Evolutionary conservation across 2,113 vertebrate species (phyloP), one percentile per base, ranked within the genome.

Genomic region (Actenoides hombroni): DNA sequence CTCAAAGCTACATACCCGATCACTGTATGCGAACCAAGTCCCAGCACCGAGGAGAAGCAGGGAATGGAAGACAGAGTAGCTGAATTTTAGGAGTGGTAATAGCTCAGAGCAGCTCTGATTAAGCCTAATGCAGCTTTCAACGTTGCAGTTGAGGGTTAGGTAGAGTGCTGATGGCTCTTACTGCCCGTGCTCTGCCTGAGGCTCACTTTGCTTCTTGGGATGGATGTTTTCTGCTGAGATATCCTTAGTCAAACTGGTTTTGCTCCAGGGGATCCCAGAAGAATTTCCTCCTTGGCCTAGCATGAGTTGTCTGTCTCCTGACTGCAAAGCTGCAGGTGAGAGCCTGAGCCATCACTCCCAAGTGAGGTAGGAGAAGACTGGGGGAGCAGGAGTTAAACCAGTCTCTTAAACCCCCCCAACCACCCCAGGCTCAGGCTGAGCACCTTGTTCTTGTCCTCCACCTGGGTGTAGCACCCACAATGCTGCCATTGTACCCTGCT

Each of bases 301-400:
- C 23, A 0, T 0, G 49, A 48, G 49, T 3, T 6, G 13, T 10
- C 18, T 35, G 49, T 9, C 26, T 60, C 28, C 35, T 19, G 42
- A 12, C 10, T 6, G 9, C 24, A 21, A n/a, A 14, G 9, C 21
- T 29, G 46, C 20, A 69, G 48, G 23, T 35, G 40, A 49, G 81
- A 49, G 56, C 11, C 35, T 16, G 0, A 0, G 3, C 0, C 0
- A 2, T 4, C 63, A 9, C 39, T 7, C 18, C 11, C 1, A 24
- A 28, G 42, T 0, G 20, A 25, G n/a, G 48, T 11, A 20, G 83
- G n/a, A 37, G 25, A 17, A 0, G 4, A 5, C 7, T 0, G 31
- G 83, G 74, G 78, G 56, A 44, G 92, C 68, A 49, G 90, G 77
- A 74, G 54, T 57, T 92, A 69, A 92, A 4, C 1, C 39, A 4